Evolutionary conservation across 2,113 vertebrate species (phyloP), one percentile per base, ranked within the genome.

Genomic region (Brachionichthys hirsutus): DNA sequence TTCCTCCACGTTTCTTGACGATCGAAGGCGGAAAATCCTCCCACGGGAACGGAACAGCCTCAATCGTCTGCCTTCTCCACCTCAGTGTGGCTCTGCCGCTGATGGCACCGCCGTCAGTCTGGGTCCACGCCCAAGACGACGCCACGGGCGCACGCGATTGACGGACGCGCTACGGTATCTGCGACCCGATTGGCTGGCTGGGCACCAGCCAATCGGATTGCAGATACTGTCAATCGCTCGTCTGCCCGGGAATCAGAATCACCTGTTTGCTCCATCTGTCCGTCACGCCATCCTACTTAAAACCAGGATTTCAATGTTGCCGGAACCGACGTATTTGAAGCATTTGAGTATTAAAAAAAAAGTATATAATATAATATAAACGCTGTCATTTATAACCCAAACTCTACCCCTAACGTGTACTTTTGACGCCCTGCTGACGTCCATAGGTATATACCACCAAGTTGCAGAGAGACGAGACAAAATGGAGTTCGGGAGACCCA

Each of bases 211-310:
- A n/a, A n/a, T n/a, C n/a, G n/a, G n/a, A n/a, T n/a, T n/a, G n/a
- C n/a, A n/a, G 1, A 6, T 10, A 40, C 36, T 73, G 82, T 73
- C 84, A 63, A 35, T 83, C 71, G 56, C 13, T 9, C 3, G 6
- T 30, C 24, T 14, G 48, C 57, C 79, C 70, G 62, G 77, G 77
- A 71, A 73, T 14, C 45, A 17, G 41, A 67, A 78, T 86, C 84
- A 89, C 87, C 87, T 87, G 87, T 87, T 89, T 73, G 80, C 78
- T 73, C 51, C 2, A 44, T 47, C 9, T 30, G 30, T 43, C 57
- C 6, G 74, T 69, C 63, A 36, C 49, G 53, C 35, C 44, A 41
- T 70, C 16, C 60, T 18, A 36, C 6, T 15, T 34, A 0, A 15
- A 9, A 24, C 54, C 5, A 42, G 35, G 36, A 19, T 51, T n/a